These are phyloP conservation scores for Ceramica pisi DNA, from an alignment of 2,888 invertebrate genomes.

Conservation along the genomic window DNA sequence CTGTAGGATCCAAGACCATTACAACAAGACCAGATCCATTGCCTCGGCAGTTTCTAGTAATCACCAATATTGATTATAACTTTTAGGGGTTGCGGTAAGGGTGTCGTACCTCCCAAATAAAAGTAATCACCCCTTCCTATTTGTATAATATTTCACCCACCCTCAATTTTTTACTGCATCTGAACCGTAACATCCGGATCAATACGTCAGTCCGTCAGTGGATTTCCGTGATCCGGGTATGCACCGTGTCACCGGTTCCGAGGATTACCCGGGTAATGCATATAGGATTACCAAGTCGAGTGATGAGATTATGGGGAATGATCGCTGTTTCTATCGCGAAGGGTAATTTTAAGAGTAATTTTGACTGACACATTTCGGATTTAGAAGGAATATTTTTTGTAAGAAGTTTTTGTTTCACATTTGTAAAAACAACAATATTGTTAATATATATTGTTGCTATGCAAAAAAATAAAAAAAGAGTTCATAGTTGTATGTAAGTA, in stretches of 20 bases:
- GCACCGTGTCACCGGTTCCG: constrained; percentile 42
- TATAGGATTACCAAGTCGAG: constrained; percentile 40
- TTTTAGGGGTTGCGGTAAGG: too few species aligned
- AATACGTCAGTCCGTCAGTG: constrained; percentile 38
- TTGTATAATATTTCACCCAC: neutral
- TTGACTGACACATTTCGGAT: neutral
- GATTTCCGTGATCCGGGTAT: constrained; percentile 49
- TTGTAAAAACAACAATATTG: too few species aligned
- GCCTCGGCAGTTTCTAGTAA: too few species aligned
- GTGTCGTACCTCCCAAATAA: neutral
- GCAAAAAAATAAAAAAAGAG: too few species aligned
- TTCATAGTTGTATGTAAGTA: too few species aligned
- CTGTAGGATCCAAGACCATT: too few species aligned
- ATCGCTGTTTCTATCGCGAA: neutral
- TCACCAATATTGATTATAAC: too few species aligned
- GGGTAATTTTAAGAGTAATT: neutral
- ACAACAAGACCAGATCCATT: too few species aligned
- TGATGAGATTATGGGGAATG: constrained; percentile 52
- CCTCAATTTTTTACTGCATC: constrained; percentile 1
- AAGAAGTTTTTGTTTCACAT: too few species aligned
- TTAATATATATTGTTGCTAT: too few species aligned
- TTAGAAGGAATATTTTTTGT: neutral
- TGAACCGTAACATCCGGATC: constrained; percentile 25
- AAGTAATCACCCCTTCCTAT: neutral
- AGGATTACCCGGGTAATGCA: constrained; percentile 52